Evolutionary conservation across 1,140 invertebrate genomes (phyloP).

Genomic region (Whitmania pigra): DNA sequence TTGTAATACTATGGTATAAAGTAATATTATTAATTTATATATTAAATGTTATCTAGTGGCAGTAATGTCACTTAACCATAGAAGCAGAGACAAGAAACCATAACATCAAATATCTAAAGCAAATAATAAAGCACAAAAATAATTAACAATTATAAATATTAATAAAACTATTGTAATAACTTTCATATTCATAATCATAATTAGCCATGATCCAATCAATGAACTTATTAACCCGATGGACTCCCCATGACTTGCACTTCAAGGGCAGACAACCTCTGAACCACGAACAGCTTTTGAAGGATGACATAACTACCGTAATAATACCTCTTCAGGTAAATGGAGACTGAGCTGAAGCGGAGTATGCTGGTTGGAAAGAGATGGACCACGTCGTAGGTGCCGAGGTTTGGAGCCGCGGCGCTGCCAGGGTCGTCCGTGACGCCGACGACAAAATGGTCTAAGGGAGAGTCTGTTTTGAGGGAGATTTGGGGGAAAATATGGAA

Average conservation of each 20-base stretch:
- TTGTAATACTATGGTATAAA: too few relatives aligned
- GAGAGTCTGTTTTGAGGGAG: neutral
- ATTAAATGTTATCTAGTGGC: too few relatives aligned
- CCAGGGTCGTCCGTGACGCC: neutral
- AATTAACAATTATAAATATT: too few relatives aligned
- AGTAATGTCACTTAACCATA: too few relatives aligned
- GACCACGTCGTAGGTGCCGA: neutral
- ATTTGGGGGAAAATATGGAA: too few relatives aligned
- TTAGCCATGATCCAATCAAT: too few relatives aligned
- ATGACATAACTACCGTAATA: slow-evolving; percentile 8
- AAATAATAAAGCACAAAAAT: too few relatives aligned
- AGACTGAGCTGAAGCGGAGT: neutral
- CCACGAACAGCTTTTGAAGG: neutral
- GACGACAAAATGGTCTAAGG: neutral
- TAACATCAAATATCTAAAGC: too few relatives aligned
- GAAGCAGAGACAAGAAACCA: too few relatives aligned
- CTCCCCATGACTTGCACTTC: neutral
- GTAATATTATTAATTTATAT: too few relatives aligned
- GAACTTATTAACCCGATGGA: neutral
- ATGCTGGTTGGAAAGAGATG: neutral
- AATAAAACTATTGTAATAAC: too few relatives aligned
- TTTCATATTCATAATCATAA: too few relatives aligned
- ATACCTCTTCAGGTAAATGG: neutral
- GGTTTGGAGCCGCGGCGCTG: neutral
- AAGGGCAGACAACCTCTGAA: neutral